A percentile compares a stretch with the other conserved stretches of the same genome.
phyloP scores from a whole-genome alignment of 1,140 invertebrate species.

The Drosophila mayri region DNA sequence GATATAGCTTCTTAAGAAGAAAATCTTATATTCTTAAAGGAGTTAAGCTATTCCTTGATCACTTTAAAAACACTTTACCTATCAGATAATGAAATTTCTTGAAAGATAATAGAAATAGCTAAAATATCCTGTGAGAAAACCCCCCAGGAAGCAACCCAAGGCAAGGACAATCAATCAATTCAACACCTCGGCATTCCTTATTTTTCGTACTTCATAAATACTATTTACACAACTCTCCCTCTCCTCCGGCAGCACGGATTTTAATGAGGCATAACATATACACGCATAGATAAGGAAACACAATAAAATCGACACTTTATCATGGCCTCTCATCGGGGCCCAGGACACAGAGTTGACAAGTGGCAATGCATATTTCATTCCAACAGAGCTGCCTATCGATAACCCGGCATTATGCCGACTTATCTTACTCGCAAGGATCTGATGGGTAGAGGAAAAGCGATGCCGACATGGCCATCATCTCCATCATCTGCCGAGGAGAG shows the following conservation, averaged over 20 bases:
- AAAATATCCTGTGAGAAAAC: too few species aligned
- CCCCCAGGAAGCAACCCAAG: neutral
- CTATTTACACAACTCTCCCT: neutral
- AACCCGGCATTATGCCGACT: constrained; percentile 3
- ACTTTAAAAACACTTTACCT: too few species aligned
- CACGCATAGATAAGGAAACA: constrained; percentile 7
- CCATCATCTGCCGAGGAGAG: constrained; percentile 31
- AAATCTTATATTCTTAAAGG: neutral
- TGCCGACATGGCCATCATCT: constrained; percentile 70
- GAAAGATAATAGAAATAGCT: neutral
- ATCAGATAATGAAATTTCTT: neutral
- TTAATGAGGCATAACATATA: constrained; percentile 11
- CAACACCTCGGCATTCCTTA: constrained; percentile 8
- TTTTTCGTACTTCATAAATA: constrained; percentile 25
- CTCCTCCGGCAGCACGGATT: neutral
- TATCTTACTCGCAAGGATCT: constrained; percentile 1
- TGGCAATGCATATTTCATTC: constrained; percentile 43
- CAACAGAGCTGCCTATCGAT: constrained; percentile 35
- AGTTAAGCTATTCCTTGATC: too few species aligned
- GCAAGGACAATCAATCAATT: constrained; percentile 17
- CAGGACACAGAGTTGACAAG: constrained; percentile 24
- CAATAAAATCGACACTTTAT: constrained; percentile 35
- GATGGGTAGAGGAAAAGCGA: neutral
- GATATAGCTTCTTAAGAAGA: neutral
- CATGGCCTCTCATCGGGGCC: constrained; percentile 13